These are phyloP conservation scores for Ormyrus nitidulus DNA, from an alignment of 2,888 invertebrate species.

Conservation along the genomic window DNA sequence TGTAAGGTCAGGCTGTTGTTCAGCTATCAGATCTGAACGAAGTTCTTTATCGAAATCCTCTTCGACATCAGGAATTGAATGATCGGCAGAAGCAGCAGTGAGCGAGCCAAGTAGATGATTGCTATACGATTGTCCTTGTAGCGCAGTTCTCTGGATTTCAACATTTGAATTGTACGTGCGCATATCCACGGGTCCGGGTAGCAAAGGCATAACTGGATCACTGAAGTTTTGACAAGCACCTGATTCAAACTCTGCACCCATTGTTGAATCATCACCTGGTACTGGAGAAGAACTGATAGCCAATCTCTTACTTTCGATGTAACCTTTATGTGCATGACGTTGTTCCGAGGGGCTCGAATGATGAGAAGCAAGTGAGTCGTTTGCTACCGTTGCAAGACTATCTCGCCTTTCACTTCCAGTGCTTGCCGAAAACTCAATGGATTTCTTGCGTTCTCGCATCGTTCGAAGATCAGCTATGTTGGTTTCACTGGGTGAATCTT, in stretches of 20 bases:
- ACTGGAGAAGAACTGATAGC: slow-evolving; percentile 65
- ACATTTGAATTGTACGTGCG: slow-evolving; percentile 85
- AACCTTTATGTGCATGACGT: slow-evolving; percentile 64
- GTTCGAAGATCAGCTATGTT: slow-evolving; percentile 86
- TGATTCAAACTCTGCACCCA: slow-evolving; percentile 61
- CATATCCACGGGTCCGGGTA: slow-evolving; percentile 94
- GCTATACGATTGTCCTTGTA: slow-evolving; percentile 79
- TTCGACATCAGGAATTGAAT: slow-evolving; percentile 84
- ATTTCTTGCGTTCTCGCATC: slow-evolving; percentile 86
- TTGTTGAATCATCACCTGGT: slow-evolving; percentile 59
- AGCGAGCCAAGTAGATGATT: slow-evolving; percentile 79
- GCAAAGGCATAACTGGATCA: slow-evolving; percentile 83
- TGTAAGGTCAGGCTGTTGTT: slow-evolving; percentile 67
- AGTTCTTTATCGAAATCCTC: slow-evolving; percentile 88
- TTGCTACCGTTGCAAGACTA: slow-evolving; percentile 51
- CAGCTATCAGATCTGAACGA: slow-evolving; percentile 81
- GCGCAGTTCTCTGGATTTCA: slow-evolving; percentile 78
- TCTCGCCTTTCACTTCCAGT: slow-evolving; percentile 63
- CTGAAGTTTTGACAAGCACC: slow-evolving; percentile 75
- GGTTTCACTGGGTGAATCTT: slow-evolving; percentile 86
- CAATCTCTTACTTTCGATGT: slow-evolving; percentile 66
- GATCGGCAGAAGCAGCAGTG: slow-evolving; percentile 83
- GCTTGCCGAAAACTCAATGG: slow-evolving; percentile 70
- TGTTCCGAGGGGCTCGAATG: slow-evolving; percentile 57
- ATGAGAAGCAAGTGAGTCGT: slow-evolving; percentile 57